Evolutionary conservation across 2,113 vertebrate species (phyloP).

Genomic region (Tragelaphus scriptus): DNA sequence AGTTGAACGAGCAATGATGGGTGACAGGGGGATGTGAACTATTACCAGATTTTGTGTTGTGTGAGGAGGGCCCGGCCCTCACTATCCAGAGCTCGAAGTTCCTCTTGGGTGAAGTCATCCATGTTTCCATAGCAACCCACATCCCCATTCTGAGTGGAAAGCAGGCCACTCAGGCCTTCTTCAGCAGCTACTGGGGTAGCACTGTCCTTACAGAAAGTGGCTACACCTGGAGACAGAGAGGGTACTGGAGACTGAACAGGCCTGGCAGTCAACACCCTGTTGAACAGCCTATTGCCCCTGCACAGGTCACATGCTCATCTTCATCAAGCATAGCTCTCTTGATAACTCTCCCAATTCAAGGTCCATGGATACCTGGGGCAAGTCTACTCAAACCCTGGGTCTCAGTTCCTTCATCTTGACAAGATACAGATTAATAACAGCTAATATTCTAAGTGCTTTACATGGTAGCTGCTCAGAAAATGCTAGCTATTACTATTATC

Average conservation of each 20-base stretch:
- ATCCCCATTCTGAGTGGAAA: constrained; percentile 79
- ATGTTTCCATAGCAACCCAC: constrained; percentile 86
- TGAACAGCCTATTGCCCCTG: background rate
- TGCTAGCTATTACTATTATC: constrained; percentile 12
- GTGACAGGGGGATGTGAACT: background rate
- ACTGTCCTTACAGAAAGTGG: constrained; percentile 87
- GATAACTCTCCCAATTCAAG: constrained; percentile 1
- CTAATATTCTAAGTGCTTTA: constrained; percentile 34
- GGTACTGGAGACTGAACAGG: background rate
- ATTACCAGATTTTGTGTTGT: constrained; percentile 85
- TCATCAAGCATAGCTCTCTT: background rate
- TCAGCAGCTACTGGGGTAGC: constrained; percentile 87
- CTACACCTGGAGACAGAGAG: constrained; percentile 79
- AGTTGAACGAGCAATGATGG: background rate
- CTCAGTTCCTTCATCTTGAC: constrained; percentile 19
- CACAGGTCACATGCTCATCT: background rate
- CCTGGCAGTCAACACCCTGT: background rate
- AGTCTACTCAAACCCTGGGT: background rate
- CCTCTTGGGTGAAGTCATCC: constrained; percentile 82
- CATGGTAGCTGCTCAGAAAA: background rate
- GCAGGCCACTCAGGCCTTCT: constrained; percentile 88
- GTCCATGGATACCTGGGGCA: background rate
- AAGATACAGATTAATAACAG: background rate
- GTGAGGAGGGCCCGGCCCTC: constrained; percentile 90
- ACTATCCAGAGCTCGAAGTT: constrained; percentile 86